Evolutionary conservation across 2,888 invertebrate species (phyloP).

Genomic region (Rhodophaea formosa): DNA sequence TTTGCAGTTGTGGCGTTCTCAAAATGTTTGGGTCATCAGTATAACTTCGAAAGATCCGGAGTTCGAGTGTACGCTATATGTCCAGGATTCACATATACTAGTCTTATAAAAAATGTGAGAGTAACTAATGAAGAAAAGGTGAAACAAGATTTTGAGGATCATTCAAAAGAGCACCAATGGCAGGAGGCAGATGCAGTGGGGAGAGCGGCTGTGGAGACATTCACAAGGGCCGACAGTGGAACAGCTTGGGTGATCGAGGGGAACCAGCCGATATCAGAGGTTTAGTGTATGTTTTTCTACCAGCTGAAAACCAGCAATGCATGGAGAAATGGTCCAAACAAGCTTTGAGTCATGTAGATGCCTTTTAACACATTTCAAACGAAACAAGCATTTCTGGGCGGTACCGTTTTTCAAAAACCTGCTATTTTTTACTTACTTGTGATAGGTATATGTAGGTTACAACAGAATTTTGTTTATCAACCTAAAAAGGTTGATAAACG

Average conservation of each 20-base stretch:
- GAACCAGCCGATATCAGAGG: constrained; percentile 7
- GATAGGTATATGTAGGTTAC: no score
- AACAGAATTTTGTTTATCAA: no score
- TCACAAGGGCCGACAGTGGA: constrained; percentile 12
- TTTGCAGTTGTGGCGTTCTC: constrained; percentile 78
- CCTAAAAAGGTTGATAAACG: no score
- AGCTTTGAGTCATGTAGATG: no score
- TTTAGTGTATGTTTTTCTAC: neutral
- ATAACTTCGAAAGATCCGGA: constrained; percentile 67
- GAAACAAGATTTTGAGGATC: constrained; percentile 31
- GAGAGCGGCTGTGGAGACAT: constrained; percentile 4
- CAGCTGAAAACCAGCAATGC: no score
- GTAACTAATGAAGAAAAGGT: constrained; percentile 27
- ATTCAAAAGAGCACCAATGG: constrained; percentile 37
- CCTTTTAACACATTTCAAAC: no score
- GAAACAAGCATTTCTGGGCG: no score
- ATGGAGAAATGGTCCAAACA: no score
- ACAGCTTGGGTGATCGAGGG: constrained; percentile 18
- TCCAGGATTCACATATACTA: constrained; percentile 74
- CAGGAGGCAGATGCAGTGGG: constrained; percentile 35
- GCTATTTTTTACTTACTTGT: no score
- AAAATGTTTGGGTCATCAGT: constrained; percentile 65
- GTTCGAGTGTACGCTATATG: constrained; percentile 78
- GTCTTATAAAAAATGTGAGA: constrained; percentile 27
- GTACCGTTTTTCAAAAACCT: no score